phyloP scores from a whole-genome alignment of 2,113 vertebrate species.

The Salvator merianae region DNA sequence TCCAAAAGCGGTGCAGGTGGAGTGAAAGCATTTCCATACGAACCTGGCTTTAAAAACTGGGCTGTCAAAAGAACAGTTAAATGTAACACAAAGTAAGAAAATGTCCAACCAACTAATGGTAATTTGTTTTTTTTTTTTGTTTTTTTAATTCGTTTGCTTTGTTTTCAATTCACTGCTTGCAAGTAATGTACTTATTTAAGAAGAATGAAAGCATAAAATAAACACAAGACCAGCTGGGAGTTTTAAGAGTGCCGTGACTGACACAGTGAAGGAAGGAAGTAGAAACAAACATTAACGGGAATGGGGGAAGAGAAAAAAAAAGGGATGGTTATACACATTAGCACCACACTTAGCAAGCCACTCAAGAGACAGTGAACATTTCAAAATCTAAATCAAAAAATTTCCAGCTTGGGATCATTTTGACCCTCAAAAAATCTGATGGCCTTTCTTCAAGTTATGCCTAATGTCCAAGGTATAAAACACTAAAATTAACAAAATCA shows the following conservation, averaged over 20 bases:
- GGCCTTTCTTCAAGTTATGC: rapidly evolving
- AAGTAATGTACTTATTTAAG: conserved; percentile 85
- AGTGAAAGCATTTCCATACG: conserved; percentile 99
- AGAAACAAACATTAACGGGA: conserved; percentile 76
- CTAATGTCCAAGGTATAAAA: background rate
- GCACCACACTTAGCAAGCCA: conserved; percentile 81
- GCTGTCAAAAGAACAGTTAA: conserved; percentile 99
- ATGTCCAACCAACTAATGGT: conserved; percentile 90
- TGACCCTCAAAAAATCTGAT: conserved; percentile 1
- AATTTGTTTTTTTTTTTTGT: conserved; percentile 57
- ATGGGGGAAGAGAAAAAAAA: conserved; percentile 63
- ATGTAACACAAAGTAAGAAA: conserved; percentile 99
- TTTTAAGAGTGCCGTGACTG: conserved; percentile 84
- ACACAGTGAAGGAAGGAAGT: conserved; percentile 80
- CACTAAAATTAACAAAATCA: background rate
- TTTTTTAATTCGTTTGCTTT: conserved; percentile 72
- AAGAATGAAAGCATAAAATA: conserved; percentile 85
- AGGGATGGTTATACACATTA: conserved; percentile 78
- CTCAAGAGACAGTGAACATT: conserved; percentile 74
- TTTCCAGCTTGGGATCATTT: background rate
- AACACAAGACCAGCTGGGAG: conserved; percentile 82
- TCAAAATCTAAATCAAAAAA: conserved; percentile 30
- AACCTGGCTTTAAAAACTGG: conserved; percentile 99
- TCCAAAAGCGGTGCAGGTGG: conserved; percentile 99
- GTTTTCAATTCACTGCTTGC: conserved; percentile 86